Base-by-base conservation (phyloP, 2,888 invertebrate species). In the Stenotaenia linearis region DNA sequence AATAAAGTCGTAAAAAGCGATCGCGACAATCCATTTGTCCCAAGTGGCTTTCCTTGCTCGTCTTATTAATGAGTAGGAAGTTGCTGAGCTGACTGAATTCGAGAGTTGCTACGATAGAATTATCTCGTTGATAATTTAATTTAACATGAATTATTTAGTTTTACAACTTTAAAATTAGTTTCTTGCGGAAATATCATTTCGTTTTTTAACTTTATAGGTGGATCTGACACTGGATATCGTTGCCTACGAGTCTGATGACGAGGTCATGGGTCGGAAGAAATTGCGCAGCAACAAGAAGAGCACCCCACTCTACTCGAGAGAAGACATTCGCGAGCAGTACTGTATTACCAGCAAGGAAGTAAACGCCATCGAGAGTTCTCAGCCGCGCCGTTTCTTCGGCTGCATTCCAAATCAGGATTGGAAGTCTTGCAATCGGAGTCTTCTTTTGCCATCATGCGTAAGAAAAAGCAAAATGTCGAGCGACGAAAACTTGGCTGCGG, bases 271-370 rank as follows among this genome's bases (percentile, higher is more conserved):
- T 84, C 89, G 92, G 85, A 89, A 90, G 23, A 82, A 83, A 78
- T 82, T 82, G 75, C 81, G 78, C 80, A 82, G 82, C 77, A 82
- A 83, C 30, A 83, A 83, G 82, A 85, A 88, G 28, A 87, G 87
- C 45, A 89, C 89, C 6, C 85, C 85, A 75, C 83, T 85, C 76
- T 96, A 96, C 89, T 95, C 95, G 81, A 93, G 95, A 85, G 90
- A 93, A 88, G 94, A 94, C 88, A 95, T 96, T 87, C 90, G 94
- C 83, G 96, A 96, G 86, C 96, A 96, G 88, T 96, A 96, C 89
- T 96, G 96, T 89, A 94, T 96, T 88, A 95, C 92, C 86, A 93
- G 93, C 88, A 91, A 95, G 85, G 95, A 95, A 87, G 88, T 96
- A 86, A 93, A 93, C 85, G 91, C 92, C 84, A 90, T 95, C 84